Evolutionary conservation across 2,113 vertebrate genomes (phyloP), one percentile per base, ranked within the genome.

Genomic region (Crotalus helleri): DNA sequence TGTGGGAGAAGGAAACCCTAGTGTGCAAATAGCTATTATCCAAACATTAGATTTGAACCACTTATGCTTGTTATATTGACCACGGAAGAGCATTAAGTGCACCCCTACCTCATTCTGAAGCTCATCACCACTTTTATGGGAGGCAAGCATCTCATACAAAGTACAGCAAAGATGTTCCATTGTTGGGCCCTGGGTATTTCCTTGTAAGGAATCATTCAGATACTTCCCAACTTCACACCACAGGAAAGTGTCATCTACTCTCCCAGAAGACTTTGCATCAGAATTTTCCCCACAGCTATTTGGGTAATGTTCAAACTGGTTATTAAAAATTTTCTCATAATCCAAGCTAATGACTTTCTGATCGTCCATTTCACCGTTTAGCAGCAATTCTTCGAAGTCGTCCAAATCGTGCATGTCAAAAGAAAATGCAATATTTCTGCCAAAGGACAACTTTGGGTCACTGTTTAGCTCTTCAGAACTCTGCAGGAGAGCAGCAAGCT

Each of bases 111-210:
- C 99, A 96, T 99, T 99, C 96, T 99, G 99, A 96, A 99, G 98
- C 95, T 99, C 99, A 94, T 99, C 99, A 3, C 98, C 98, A 90
- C 98, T 99, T 98, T 97, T 98, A 93, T 96, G 95, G 93, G 99
- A 99, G 85, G 98, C 98, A 97, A 99, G 98, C 98, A 99, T 99
- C 96, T 99, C 98, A 69, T 99, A 99, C 94, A 99, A 97, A 94
- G 99, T 99, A 94, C 98, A 98, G 97, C 98, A 99, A 92, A 99
- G 98, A 95, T 99, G 99, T 96, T 99, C 98, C 33, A 97, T 96
- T 94, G 98, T 98, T 92, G 99, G 98, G 0, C 98, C 98, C 93
- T 98, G 98, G 96, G 98, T 97, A 94, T 97, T 98, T 91, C 98
- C 98, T 24, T 98, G 97, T 15, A 97, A 96, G 92, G 97, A 98